Evolutionary conservation across 2,113 vertebrate genomes (phyloP), one percentile per base, ranked within the genome.

Genomic region (Pogonocichla stellata): DNA sequence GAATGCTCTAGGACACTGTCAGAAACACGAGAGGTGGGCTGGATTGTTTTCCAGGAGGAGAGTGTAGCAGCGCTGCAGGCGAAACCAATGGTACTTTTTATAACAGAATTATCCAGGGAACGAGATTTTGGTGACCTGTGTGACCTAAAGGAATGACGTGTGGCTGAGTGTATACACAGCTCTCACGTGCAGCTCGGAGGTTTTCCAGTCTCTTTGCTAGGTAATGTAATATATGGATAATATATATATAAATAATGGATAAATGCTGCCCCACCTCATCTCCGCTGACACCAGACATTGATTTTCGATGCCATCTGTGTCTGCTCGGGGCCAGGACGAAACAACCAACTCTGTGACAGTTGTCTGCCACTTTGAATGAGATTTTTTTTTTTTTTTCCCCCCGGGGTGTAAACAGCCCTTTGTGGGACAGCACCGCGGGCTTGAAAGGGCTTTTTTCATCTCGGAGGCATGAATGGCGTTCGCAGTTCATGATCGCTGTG

Each of bases 391-490:
- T 51, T 26, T 16, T 50, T 50, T 6, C 4, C 3, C 14, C 58
- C 58, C 17, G 0, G 19, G 29, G 70, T 73, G 17, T 93, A 94
- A 96, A 96, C 20, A 80, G 92, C 28, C 70, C 65, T 96, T 96
- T 96, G 92, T 95, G 71, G 73, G 69, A 28, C 36, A 19, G 80
- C 43, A 2, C 26, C 23, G 87, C 10, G 6, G 34, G 69, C 25
- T 66, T 70, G 73, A 92, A 93, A 93, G 61, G 64, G 78, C 42
- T 90, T 54, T 20, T 84, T 96, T 87, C 31, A 86, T 87, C 81
- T 19, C 8, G 2, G 16, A 57, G 85, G 60, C 88, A 31, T 1
- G 69, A 78, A 81, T 33, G 69, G 90, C 4, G 17, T 29, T 84
- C 1, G 78, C 81, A 73, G 80, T 70, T 78, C 64, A 58, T 19